Evolutionary conservation across 2,888 invertebrate species (phyloP).

Genomic region (Volucella bombylans): DNA sequence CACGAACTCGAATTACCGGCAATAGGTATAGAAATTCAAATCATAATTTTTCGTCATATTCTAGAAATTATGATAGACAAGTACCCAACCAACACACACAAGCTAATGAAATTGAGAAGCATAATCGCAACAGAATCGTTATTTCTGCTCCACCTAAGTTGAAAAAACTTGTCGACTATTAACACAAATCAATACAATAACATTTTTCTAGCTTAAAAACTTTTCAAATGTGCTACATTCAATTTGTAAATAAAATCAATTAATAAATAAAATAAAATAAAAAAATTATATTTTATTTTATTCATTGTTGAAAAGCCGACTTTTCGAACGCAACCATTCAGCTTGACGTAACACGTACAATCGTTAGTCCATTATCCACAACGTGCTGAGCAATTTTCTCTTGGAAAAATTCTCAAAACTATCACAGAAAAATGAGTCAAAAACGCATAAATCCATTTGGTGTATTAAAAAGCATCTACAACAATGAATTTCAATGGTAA

Average conservation of each 20-base stretch:
- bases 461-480: constrained; percentile 86
- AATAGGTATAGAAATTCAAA: constrained; percentile 71
- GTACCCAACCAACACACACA: constrained; percentile 48
- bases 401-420: constrained; percentile 21
- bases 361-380: constrained; percentile 24
- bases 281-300: no score
- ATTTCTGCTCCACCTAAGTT: constrained; percentile 81
- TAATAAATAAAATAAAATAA: neutral
- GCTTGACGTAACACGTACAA: neutral
- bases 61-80: constrained; percentile 37
- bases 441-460: constrained; percentile 83
- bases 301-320: neutral
- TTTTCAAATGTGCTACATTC: constrained; percentile 30
- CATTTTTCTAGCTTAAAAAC: constrained; percentile 5
- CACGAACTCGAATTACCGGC: constrained; percentile 60
- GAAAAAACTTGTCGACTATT: constrained; percentile 81
- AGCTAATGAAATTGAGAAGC: constrained; percentile 63
- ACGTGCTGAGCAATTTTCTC: constrained; percentile 18
- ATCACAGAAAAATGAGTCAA: constrained; percentile 84
- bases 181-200: constrained; percentile 33
- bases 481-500: constrained; percentile 91
- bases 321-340: constrained; percentile 16
- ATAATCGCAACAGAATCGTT: constrained; percentile 79
- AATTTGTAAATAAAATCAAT: constrained; percentile 51
- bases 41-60: constrained; percentile 55